Conservation (phyloP, 2,113 vertebrate species). For the Xiphophorus hellerii region DNA sequence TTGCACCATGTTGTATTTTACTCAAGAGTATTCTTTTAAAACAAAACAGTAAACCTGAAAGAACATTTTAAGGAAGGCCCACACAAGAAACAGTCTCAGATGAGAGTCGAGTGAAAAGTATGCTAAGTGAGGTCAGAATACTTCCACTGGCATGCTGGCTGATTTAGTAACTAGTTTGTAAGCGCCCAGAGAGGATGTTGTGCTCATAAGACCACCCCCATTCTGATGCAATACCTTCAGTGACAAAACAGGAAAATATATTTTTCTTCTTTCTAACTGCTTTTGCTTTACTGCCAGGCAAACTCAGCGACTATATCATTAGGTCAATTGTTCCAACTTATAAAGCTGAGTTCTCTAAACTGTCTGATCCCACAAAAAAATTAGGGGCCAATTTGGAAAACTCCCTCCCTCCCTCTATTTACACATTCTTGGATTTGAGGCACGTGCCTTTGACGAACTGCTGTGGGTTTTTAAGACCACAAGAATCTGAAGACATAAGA, state of each 20-base stretch:
- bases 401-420: conserved; percentile 25
- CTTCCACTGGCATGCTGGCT: conserved; percentile 35
- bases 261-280: conserved; percentile 9
- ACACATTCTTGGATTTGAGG: conserved; percentile 36
- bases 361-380: conserved; percentile 7
- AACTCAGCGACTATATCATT: conserved; percentile 33
- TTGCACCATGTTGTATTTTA: conserved; percentile 44
- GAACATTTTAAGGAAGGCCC: background rate
- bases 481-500: conserved; percentile 22
- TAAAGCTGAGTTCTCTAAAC: conserved; percentile 36
- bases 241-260: conserved; percentile 26
- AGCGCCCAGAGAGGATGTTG: conserved; percentile 51
- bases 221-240: conserved; percentile 40
- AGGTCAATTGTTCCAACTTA: conserved; percentile 30
- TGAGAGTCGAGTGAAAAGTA: conserved; percentile 13
- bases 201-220: conserved; percentile 31
- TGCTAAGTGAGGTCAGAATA: conserved; percentile 35
- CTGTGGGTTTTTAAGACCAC: conserved; percentile 13
- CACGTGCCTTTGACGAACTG: conserved; percentile 25
- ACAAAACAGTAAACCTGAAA: background rate
- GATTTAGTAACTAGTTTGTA: conserved; percentile 52
- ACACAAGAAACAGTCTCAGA: conserved; percentile 1
- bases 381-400: conserved; percentile 16
- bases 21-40: conserved; percentile 1
- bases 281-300: conserved; percentile 12